A percentile compares a stretch with the other conserved stretches of the same genome.
These are phyloP conservation scores for Glaucomys volans DNA, from an alignment of 2,113 vertebrate genomes.

Conservation along the genomic window DNA sequence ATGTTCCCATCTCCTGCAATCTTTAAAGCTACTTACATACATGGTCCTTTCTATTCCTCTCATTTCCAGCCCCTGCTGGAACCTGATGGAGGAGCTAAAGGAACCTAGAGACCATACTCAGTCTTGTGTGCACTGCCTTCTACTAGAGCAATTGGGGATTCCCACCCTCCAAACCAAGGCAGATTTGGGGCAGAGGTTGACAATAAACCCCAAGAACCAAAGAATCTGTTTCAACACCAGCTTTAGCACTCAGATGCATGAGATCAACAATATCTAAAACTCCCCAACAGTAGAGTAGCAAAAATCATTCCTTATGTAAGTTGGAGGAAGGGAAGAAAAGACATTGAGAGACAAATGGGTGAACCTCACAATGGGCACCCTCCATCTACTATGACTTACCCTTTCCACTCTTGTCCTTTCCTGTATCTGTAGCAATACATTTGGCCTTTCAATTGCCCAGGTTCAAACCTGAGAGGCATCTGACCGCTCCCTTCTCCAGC, in stretches of 20 bases:
- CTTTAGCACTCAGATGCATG: neutral
- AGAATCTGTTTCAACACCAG: neutral
- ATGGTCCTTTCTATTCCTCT: neutral
- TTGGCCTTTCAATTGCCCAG: neutral
- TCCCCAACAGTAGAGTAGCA: neutral
- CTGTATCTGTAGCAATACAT: rapidly evolving
- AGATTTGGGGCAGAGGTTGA: neutral
- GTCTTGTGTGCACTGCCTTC: neutral
- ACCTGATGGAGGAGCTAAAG: conserved; percentile 24
- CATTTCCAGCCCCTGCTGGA: neutral
- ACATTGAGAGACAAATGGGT: neutral
- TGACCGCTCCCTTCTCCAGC: neutral
- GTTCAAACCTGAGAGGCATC: neutral
- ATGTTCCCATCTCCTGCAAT: neutral
- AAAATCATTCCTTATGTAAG: neutral
- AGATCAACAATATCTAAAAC: neutral
- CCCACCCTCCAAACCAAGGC: neutral
- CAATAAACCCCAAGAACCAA: neutral
- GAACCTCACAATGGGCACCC: neutral
- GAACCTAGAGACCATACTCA: neutral
- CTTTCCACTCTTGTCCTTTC: neutral
- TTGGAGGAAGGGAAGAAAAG: neutral
- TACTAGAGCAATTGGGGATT: conserved; percentile 13
- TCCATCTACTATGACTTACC: neutral
- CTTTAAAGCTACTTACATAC: neutral